These are phyloP conservation scores for Opisthocomus hoazin DNA, from an alignment of 2,113 vertebrate species.

Conservation along the genomic window DNA sequence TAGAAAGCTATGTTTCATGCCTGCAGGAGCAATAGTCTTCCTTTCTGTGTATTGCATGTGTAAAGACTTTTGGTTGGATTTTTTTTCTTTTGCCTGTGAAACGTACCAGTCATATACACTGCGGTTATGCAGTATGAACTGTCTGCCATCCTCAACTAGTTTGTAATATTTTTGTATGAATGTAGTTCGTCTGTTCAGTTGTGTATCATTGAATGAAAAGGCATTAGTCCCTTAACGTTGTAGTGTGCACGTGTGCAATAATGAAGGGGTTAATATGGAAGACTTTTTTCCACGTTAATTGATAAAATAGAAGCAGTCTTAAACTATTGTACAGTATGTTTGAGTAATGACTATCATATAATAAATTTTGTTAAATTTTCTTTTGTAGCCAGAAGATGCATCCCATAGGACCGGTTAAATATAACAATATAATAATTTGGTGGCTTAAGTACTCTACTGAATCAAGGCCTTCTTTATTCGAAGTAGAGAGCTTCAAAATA, in stretches of 20 bases:
- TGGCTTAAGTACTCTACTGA: background rate
- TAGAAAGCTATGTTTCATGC: slow-evolving; percentile 14
- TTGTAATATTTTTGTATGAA: background rate
- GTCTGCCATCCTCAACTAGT: background rate
- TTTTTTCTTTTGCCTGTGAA: background rate
- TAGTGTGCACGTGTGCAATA: background rate
- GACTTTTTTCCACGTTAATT: no score
- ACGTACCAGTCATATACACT: background rate
- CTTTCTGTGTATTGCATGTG: background rate
- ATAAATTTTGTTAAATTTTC: background rate
- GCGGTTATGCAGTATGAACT: background rate
- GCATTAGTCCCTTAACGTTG: background rate
- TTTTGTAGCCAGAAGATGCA: background rate
- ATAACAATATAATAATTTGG: background rate
- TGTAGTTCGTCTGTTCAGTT: background rate
- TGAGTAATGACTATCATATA: background rate
- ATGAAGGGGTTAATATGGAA: background rate
- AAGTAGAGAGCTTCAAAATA: background rate
- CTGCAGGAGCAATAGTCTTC: background rate
- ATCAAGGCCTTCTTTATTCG: background rate
- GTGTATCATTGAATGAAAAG: background rate
- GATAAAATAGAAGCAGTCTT: background rate
- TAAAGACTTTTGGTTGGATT: background rate
- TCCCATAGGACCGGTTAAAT: background rate
- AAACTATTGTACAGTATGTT: background rate